Evolutionary conservation across 2,113 vertebrate genomes (phyloP), one percentile per base, ranked within the genome.

Genomic region (Brienomyrus longianalis): DNA sequence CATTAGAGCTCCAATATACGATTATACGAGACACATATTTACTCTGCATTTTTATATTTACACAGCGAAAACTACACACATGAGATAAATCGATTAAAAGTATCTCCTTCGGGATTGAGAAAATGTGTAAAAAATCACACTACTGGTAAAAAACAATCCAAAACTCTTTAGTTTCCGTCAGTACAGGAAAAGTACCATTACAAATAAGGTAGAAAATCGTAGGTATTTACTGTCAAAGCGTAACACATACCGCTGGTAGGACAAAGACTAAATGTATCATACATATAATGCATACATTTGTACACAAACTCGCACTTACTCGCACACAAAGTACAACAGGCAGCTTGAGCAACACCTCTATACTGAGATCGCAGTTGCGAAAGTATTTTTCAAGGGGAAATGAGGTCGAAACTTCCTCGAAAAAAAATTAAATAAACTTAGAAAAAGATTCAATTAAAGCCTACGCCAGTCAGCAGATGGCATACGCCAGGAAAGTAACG

Each of bases 381-480:
- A 47, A 80, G 5, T 27, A 47, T 80, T 19, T 74, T 27, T 74
- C 27, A 27, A 86, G 9, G 50, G 88, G 70, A 89, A 80, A 89
- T 89, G 88, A 89, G 70, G 70, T 89, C 48, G 74, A 27, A 54
- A 86, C 50, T 86, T 85, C 83, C 83, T 85, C 10, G 3, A 2
- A 5, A 85, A 85, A 10, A n/a, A 62, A 59, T 27, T 2, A n/a
- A 62, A 66, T 27, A 1, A 10, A 66, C 59, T 11, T 66, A 10
- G 21, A 62, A 70, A 70, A 70, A 11, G 62, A 10, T 31, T n/a
- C 9, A 3, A 70, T 31, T 27, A 70, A 27, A 70, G 11, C n/a
- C 9, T 70, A 27, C 62, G 59, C 59, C 23, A n/a, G 59, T 27
- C 59, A 27, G n/a, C 62, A 70, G 62, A 31, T 31, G 62, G 3